Evolutionary conservation across 1,140 invertebrate species (phyloP).

Genomic region (Tetranychus urticae): DNA sequence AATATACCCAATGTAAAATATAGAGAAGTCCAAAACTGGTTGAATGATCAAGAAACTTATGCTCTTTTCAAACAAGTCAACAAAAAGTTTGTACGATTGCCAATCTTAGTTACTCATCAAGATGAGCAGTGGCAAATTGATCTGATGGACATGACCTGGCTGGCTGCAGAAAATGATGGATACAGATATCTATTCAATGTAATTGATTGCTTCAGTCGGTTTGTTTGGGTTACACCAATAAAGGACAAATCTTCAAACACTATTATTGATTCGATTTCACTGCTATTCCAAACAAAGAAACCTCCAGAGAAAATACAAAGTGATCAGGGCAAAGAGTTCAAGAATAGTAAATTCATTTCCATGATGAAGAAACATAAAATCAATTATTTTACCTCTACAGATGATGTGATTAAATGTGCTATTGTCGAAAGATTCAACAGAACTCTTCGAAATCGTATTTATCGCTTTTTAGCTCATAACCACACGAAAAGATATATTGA

Average conservation of each 20-base stretch:
- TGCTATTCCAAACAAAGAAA: no score
- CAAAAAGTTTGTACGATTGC: not conserved
- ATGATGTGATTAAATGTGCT: slow-evolving; percentile 20
- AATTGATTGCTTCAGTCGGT: not conserved
- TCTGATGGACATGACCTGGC: not conserved
- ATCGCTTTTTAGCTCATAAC: slow-evolving; percentile 21
- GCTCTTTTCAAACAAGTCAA: not conserved
- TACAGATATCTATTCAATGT: not conserved
- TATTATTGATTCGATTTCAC: not conserved
- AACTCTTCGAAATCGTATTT: slow-evolving; percentile 24
- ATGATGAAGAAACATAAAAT: slow-evolving; percentile 15
- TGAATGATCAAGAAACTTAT: not conserved
- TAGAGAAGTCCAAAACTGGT: not conserved
- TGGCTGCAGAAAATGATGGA: not conserved
- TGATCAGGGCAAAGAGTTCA: slow-evolving; percentile 6
- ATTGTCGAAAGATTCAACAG: slow-evolving; percentile 24
- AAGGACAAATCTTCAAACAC: not conserved
- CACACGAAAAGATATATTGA: slow-evolving; percentile 21
- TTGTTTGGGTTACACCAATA: not conserved
- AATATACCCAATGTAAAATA: no score
- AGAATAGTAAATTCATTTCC: slow-evolving; percentile 10
- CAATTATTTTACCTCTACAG: slow-evolving; percentile 22
- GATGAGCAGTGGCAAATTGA: not conserved
- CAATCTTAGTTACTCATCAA: not conserved
- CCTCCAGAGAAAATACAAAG: not conserved